Evolutionary conservation across 2,797 vertebrate genomes (phyloP).

Genomic region (Monodelphis domestica): DNA sequence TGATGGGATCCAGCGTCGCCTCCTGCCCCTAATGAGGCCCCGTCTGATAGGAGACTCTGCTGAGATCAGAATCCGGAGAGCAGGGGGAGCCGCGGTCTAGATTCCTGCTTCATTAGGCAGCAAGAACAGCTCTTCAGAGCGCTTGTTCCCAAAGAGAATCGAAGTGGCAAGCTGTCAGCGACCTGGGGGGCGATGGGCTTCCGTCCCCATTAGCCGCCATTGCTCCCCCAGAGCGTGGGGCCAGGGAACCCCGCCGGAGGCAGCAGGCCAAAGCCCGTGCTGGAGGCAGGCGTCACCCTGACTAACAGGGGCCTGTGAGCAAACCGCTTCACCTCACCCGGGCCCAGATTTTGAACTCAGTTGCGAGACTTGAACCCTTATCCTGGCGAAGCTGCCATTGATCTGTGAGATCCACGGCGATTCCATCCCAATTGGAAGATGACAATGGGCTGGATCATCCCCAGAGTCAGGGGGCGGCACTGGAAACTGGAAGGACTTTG

Average conservation of each 20-base stretch:
- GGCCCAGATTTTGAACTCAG: neutral
- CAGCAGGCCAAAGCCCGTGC: neutral
- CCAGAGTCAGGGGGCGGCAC: neutral
- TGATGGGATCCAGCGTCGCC: slow-evolving; percentile 79
- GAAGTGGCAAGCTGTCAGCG: slow-evolving; percentile 74
- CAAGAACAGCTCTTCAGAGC: slow-evolving; percentile 78
- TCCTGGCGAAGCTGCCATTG: neutral
- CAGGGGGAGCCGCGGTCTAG: slow-evolving; percentile 84
- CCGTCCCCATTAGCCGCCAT: slow-evolving; percentile 46
- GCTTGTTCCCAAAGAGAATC: slow-evolving; percentile 79
- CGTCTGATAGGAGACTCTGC: slow-evolving; percentile 82
- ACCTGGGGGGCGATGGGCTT: slow-evolving; percentile 52
- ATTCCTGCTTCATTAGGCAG: slow-evolving; percentile 85
- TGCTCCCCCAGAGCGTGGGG: neutral
- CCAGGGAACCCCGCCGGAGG: neutral
- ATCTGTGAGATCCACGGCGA: neutral
- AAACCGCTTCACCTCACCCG: neutral
- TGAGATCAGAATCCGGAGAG: slow-evolving; percentile 83
- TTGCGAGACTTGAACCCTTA: neutral
- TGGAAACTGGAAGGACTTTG: neutral
- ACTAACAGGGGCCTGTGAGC: neutral
- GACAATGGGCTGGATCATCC: neutral
- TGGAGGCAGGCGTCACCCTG: neutral
- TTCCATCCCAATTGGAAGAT: neutral
- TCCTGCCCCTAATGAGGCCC: slow-evolving; percentile 84